Base-by-base conservation (phyloP, 1,140 invertebrate species). In the Temnothorax curvispinosus region DNA sequence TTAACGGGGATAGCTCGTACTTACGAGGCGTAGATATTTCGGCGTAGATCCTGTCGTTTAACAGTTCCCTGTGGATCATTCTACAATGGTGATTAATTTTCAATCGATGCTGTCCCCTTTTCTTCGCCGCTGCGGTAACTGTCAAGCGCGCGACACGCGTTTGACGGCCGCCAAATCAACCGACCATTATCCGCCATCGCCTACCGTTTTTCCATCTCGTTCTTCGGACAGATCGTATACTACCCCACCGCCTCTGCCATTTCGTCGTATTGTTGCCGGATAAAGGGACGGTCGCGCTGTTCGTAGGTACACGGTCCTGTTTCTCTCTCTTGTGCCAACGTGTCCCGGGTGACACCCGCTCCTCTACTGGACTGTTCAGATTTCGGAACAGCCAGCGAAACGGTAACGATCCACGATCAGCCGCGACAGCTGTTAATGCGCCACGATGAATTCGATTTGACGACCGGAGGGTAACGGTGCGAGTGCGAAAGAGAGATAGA, bases 371-470 rank as follows among this genome's bases (percentile, higher is more conserved):
- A 9, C 38, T 50, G 80, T 84, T 84, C 80, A 78, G 81, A 80
- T 74, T 64, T 85, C 64, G 47, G 47, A 18, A 52, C 56, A 38
- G 18, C 65, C 80, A 72, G 69, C 74, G 52, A 35, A 69, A 78
- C 67, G 65, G 54, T 74, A 77, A 77, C 85, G 64, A 71, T 85
- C 50, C 74, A 87, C 47, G 75, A 92, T 91, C 90, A 44, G 60
- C 27, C 71, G 35, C 71, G 89, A 90, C 91, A 91, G 92, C 91
- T 92, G 92, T 86, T 91, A 92, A 93, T 92, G 82, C 65, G 71
- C 62, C 56, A 77, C 86, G 91, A 90, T 92, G 84, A 89, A 91
- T 92, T 91, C 90, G 89, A 90, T 91, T 92, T 72, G 85, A 86
- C 85, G 85, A 86, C 52, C 75, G 35, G 74, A 54, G 82, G 58